A percentile compares a stretch with the other conserved stretches of the same genome.
Evolutionary conservation across 2,113 vertebrate species (phyloP).

Genomic region (Syngnathus scovelli): DNA sequence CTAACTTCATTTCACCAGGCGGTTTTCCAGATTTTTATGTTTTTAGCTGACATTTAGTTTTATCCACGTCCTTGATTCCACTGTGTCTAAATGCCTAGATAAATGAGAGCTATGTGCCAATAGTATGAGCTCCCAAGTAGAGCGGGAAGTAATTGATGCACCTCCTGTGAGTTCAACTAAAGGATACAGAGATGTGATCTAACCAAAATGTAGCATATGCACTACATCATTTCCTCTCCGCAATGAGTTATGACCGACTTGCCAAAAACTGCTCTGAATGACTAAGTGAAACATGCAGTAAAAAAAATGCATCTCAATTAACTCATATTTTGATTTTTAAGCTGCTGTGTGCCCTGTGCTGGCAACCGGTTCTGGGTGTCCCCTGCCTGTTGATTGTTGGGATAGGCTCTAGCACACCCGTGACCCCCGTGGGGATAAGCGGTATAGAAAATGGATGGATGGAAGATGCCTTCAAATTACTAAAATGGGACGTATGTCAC

Average conservation of each 20-base stretch:
- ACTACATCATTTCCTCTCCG: constrained; percentile 22
- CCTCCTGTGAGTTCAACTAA: constrained; percentile 51
- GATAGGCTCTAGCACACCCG: too few species aligned
- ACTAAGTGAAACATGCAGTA: constrained; percentile 56
- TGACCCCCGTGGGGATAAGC: too few species aligned
- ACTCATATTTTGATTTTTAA: constrained; percentile 31
- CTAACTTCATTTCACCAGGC: constrained; percentile 23
- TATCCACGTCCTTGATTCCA: constrained; percentile 41
- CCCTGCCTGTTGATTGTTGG: too few species aligned
- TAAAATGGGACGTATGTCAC: constrained; percentile 24
- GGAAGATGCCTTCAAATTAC: constrained; percentile 21
- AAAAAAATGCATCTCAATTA: constrained; percentile 45
- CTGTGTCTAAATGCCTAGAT: constrained; percentile 35
- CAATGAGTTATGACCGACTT: constrained; percentile 39
- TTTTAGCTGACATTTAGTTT: constrained; percentile 33
- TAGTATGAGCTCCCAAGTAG: constrained; percentile 22
- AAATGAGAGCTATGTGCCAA: constrained; percentile 38
- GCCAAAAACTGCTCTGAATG: constrained; percentile 51
- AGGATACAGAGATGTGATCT: constrained; percentile 37
- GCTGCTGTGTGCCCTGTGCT: neutral
- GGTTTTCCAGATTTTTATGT: constrained; percentile 23
- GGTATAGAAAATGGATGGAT: too few species aligned
- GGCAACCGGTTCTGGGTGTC: too few species aligned
- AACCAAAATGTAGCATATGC: constrained; percentile 32
- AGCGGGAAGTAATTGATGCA: constrained; percentile 37